Percentiles rank a stretch among this genome's conserved stretches.
phyloP scores from a whole-genome alignment of 2,797 vertebrate species.

The Vireo griseus region DNA sequence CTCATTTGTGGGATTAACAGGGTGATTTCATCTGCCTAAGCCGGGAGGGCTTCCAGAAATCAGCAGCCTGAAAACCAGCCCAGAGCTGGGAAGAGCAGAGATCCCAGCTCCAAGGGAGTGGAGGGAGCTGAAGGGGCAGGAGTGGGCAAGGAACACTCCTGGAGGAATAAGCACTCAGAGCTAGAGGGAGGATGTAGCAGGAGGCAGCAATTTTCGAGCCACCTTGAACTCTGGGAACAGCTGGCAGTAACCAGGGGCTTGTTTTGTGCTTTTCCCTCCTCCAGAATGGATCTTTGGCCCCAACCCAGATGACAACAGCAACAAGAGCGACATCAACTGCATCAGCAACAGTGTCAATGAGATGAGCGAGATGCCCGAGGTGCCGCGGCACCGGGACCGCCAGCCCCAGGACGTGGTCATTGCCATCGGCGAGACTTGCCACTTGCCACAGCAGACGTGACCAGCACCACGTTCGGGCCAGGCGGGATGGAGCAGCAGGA shows the following conservation, averaged over 20 bases:
- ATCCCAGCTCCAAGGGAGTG: neutral
- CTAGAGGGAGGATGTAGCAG: fast-evolving
- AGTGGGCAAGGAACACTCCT: neutral
- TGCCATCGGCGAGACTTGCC: slow-evolving; percentile 75
- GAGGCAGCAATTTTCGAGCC: neutral
- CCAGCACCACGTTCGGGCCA: neutral
- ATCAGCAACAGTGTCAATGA: slow-evolving; percentile 77
- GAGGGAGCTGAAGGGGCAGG: neutral
- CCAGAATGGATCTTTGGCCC: slow-evolving; percentile 82
- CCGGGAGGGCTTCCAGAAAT: neutral
- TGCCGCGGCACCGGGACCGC: neutral
- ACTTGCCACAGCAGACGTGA: slow-evolving; percentile 73
- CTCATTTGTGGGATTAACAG: neutral
- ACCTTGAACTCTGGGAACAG: neutral
- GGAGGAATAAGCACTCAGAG: neutral
- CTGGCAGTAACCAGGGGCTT: neutral
- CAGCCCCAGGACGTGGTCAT: slow-evolving; percentile 78
- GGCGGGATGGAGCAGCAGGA: neutral
- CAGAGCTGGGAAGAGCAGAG: neutral
- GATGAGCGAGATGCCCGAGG: slow-evolving; percentile 58
- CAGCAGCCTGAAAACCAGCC: neutral
- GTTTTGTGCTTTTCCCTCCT: neutral
- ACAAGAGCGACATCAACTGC: slow-evolving; percentile 81
- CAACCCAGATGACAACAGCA: slow-evolving; percentile 67
- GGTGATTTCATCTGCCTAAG: neutral